Conservation (phyloP, 2,888 invertebrate species). For the Cyclophora albipunctata region DNA sequence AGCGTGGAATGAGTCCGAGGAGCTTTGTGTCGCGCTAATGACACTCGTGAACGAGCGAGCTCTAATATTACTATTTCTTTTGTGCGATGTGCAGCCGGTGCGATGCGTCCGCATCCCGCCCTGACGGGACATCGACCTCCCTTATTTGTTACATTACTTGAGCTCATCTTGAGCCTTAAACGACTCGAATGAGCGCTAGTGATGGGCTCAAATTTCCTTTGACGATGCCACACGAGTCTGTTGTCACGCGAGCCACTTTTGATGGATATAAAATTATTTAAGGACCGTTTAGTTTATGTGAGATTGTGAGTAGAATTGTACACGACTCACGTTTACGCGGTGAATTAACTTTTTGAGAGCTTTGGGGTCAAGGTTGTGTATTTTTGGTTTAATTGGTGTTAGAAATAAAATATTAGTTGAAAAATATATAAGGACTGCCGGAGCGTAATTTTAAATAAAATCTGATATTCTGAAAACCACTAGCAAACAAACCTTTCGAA, state of each 20-base stretch:
- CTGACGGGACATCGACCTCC: slow-evolving; percentile 63
- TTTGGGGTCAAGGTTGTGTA: neutral
- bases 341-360: slow-evolving; percentile 1
- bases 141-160: slow-evolving; percentile 68
- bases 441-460: too few species aligned
- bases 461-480: too few species aligned
- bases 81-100: slow-evolving; percentile 57
- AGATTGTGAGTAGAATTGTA: slow-evolving; percentile 23
- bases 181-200: slow-evolving; percentile 63
- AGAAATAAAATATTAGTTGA: neutral
- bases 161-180: slow-evolving; percentile 66
- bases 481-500: too few species aligned
- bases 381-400: neutral
- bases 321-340: neutral
- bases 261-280: slow-evolving; percentile 57
- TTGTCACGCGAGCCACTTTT: slow-evolving; percentile 60
- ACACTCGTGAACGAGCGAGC: slow-evolving; percentile 56
- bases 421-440: neutral
- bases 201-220: slow-evolving; percentile 64
- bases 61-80: slow-evolving; percentile 74
- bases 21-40: slow-evolving; percentile 71
- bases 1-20: slow-evolving; percentile 65
- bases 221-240: slow-evolving; percentile 43
- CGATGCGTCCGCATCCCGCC: slow-evolving; percentile 49
- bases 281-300: slow-evolving; percentile 22